A percentile compares a stretch with the other conserved stretches of the same genome.
Conservation (phyloP, 2,888 invertebrate genomes). For the Volucella bombylans region DNA sequence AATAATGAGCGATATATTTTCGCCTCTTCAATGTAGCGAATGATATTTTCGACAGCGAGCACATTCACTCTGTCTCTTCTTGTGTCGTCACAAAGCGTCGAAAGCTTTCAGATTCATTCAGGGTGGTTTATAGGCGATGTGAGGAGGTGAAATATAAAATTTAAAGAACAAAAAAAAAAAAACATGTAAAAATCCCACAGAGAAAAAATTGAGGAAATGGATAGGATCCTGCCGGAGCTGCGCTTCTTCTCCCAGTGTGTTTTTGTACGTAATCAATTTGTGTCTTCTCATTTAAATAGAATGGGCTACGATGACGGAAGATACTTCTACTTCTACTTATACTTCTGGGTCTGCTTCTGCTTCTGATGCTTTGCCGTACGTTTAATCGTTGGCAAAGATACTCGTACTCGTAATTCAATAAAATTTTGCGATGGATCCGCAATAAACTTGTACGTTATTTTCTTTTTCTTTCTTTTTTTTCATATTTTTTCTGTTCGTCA, state of each 20-base stretch:
- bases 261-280: slow-evolving; percentile 50
- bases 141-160: neutral
- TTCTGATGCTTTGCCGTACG: slow-evolving; percentile 29
- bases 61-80: slow-evolving; percentile 27
- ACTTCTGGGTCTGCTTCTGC: neutral
- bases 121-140: neutral
- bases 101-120: slow-evolving; percentile 26
- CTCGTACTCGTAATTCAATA: slow-evolving; percentile 55
- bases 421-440: slow-evolving; percentile 67
- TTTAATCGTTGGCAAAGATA: slow-evolving; percentile 64
- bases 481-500: slow-evolving; percentile 2
- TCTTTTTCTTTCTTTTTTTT: neutral
- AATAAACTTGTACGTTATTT: slow-evolving; percentile 46
- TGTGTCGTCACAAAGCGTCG: slow-evolving; percentile 19
- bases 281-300: neutral
- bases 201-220: slow-evolving; percentile 42
- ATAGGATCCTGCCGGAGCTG: slow-evolving; percentile 20
- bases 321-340: slow-evolving; percentile 3
- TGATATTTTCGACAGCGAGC: slow-evolving; percentile 28
- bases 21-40: slow-evolving; percentile 66
- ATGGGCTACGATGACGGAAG: slow-evolving; percentile 12
- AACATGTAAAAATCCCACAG: neutral
- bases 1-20: slow-evolving; percentile 71
- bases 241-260: neutral
- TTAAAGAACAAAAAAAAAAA: slow-evolving; percentile 16